Percentiles rank a stretch among this genome's conserved stretches.
Evolutionary conservation across 2,113 vertebrate species (phyloP).

Genomic region (Rousettus leschenaultii): DNA sequence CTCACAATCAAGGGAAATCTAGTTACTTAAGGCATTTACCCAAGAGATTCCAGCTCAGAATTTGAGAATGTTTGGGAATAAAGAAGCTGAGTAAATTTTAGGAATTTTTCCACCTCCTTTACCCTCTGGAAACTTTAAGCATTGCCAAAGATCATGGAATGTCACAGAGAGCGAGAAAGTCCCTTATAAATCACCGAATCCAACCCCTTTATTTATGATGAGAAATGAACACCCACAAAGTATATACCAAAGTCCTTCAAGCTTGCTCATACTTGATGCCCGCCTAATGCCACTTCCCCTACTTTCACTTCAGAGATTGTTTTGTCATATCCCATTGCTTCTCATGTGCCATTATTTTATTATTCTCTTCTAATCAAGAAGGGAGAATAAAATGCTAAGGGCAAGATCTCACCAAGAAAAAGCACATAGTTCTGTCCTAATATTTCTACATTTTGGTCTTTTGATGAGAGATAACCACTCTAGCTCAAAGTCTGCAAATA

Average conservation of each 20-base stretch:
- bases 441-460: constrained; percentile 1
- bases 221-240: background rate
- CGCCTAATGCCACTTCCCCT: background rate
- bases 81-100: constrained; percentile 19
- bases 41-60: background rate
- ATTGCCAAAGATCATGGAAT: background rate
- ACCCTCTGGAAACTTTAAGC: background rate
- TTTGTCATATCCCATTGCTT: background rate
- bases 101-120: background rate
- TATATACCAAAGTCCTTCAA: background rate
- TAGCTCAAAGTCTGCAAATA: constrained; percentile 19
- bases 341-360: background rate
- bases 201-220: background rate
- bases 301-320: background rate
- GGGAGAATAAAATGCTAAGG: background rate
- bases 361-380: background rate
- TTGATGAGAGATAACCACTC: constrained; percentile 39
- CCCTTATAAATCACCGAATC: background rate
- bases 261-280: background rate
- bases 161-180: background rate
- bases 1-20: background rate
- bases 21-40: background rate
- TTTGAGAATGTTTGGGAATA: constrained; percentile 4
- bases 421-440: background rate
- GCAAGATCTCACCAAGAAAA: background rate